phyloP scores from a whole-genome alignment of 2,113 vertebrate genomes.

The Callopanchax toddi region DNA sequence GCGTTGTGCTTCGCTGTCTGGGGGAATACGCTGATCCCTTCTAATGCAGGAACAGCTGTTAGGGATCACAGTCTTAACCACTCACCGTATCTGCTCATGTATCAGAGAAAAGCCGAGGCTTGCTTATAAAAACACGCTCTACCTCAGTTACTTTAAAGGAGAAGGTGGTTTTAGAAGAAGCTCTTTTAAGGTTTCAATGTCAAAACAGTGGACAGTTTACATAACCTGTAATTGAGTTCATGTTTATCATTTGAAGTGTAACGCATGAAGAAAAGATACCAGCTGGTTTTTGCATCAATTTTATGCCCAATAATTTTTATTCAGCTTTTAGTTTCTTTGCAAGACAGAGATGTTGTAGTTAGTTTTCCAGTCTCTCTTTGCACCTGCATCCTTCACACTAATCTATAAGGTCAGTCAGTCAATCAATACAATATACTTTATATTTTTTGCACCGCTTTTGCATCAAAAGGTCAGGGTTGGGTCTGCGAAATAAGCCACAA shows the following conservation, averaged over 20 bases:
- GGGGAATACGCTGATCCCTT: slow-evolving; percentile 74
- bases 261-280: slow-evolving; percentile 22
- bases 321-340: slow-evolving; percentile 17
- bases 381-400: too few species aligned
- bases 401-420: too few species aligned
- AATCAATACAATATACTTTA: too few species aligned
- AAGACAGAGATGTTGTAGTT: neutral
- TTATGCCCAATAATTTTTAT: slow-evolving; percentile 8
- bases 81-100: slow-evolving; percentile 66
- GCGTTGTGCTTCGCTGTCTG: slow-evolving; percentile 42
- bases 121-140: slow-evolving; percentile 59
- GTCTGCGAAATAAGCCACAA: too few species aligned
- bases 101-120: slow-evolving; percentile 54
- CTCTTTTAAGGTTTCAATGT: slow-evolving; percentile 27
- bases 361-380: too few species aligned
- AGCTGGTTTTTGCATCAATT: slow-evolving; percentile 21
- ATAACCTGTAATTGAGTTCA: slow-evolving; percentile 19
- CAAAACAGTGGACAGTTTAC: slow-evolving; percentile 36
- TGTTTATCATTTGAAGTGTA: slow-evolving; percentile 41
- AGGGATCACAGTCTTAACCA: slow-evolving; percentile 72
- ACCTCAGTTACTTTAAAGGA: slow-evolving; percentile 50
- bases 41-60: slow-evolving; percentile 79
- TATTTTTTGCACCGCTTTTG: too few species aligned
- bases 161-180: slow-evolving; percentile 50
- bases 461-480: too few species aligned